These are phyloP conservation scores for Malurus leucopterus DNA, from an alignment of 2,797 vertebrate species.

Conservation along the genomic window DNA sequence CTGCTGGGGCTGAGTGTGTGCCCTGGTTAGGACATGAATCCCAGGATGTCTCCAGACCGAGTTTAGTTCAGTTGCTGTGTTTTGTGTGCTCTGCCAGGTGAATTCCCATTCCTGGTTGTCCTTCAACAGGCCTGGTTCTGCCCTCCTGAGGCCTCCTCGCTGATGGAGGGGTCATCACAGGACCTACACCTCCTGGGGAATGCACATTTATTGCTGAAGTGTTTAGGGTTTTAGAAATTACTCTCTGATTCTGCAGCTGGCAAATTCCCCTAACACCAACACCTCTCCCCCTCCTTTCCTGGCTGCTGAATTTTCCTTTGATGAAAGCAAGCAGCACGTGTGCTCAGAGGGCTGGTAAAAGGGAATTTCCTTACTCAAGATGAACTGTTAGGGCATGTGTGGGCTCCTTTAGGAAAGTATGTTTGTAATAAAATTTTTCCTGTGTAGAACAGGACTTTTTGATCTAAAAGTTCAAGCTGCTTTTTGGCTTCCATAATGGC, in stretches of 20 bases:
- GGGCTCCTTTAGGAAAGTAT: neutral
- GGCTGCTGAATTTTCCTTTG: neutral
- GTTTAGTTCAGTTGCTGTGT: neutral
- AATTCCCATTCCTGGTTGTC: neutral
- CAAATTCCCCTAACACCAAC: neutral
- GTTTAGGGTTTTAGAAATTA: neutral
- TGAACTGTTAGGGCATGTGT: neutral
- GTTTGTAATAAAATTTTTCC: neutral
- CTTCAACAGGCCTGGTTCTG: neutral
- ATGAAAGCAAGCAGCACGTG: neutral
- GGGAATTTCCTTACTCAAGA: conserved; percentile 12
- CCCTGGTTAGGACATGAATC: accelerated
- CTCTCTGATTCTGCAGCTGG: neutral
- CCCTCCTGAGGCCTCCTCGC: neutral
- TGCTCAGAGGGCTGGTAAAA: neutral
- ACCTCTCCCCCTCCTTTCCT: neutral
- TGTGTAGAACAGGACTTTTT: neutral
- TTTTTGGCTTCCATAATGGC: neutral
- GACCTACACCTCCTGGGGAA: neutral
- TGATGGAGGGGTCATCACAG: accelerated
- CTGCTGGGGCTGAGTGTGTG: neutral
- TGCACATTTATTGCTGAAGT: neutral
- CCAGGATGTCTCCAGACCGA: neutral
- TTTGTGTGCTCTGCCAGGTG: neutral
- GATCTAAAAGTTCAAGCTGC: neutral